phyloP scores from a whole-genome alignment of 2,797 vertebrate genomes.

The Myotis daubentonii region DNA sequence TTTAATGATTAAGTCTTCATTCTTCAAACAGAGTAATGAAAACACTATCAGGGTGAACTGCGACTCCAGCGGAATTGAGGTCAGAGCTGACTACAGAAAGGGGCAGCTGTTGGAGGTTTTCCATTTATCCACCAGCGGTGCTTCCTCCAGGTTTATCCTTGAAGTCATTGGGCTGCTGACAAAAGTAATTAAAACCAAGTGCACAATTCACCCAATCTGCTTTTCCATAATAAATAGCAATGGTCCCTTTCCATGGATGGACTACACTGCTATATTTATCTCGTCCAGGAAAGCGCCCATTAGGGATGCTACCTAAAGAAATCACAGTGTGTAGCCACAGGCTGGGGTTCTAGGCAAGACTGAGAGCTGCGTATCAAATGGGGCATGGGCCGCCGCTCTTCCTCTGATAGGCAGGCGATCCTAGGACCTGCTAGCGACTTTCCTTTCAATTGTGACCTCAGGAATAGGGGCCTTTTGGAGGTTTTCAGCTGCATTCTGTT shows the following conservation, averaged over 20 bases:
- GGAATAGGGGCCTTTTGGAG: not conserved
- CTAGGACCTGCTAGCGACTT: not conserved
- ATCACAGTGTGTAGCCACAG: not conserved
- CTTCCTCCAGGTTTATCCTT: conserved; percentile 13
- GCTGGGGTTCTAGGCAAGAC: not conserved
- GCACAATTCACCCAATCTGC: not conserved
- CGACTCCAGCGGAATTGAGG: conserved; percentile 17
- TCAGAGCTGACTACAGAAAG: not conserved
- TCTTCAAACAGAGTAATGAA: conserved; percentile 43
- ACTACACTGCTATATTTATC: not conserved
- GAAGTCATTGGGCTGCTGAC: conserved; percentile 13
- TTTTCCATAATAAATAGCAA: conserved; percentile 58
- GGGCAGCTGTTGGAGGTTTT: not conserved
- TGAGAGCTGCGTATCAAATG: not conserved
- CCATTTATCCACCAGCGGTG: not conserved
- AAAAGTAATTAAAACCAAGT: conserved; percentile 34
- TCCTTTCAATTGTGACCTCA: not conserved
- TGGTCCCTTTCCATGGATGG: not conserved
- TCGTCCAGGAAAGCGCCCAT: not conserved
- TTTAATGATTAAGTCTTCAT: conserved; percentile 59
- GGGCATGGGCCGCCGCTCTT: not conserved
- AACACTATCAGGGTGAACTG: not conserved
- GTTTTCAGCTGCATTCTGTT: not conserved
- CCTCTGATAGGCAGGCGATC: not conserved
- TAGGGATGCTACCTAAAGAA: not conserved